Percentiles rank a stretch among this genome's conserved stretches.
Evolutionary conservation across 2,113 vertebrate genomes (phyloP).

Genomic region (Brachypteracias leptosomus): DNA sequence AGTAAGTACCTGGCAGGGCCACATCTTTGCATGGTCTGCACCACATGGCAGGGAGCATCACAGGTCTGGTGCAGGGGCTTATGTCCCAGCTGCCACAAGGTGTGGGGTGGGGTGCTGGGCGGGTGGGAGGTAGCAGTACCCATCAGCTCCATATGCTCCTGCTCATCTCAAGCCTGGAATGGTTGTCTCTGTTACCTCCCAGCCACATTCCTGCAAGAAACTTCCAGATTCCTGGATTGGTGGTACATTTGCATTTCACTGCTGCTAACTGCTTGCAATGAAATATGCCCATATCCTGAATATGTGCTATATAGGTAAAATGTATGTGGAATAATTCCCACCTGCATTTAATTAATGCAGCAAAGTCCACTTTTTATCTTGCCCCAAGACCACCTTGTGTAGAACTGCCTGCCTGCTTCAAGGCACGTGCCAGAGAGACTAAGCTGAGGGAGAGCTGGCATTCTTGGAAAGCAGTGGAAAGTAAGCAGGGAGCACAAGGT

Average conservation of each 20-base stretch:
- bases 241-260: not conserved
- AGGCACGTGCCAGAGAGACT: not conserved
- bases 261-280: not conserved
- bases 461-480: not conserved
- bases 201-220: not conserved
- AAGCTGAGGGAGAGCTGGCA: not conserved
- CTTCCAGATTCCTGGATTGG: not conserved
- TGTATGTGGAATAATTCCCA: not conserved
- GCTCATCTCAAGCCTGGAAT: rapidly evolving
- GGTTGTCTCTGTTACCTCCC: not conserved
- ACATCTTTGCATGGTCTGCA: not conserved
- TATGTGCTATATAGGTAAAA: not conserved
- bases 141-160: rapidly evolving
- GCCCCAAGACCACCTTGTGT: not conserved
- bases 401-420: not conserved
- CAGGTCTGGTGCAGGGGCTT: rapidly evolving
- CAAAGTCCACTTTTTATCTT: not conserved
- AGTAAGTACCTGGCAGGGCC: conserved; percentile 72
- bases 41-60: rapidly evolving
- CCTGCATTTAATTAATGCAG: not conserved
- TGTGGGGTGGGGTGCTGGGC: not conserved
- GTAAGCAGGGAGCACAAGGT: not conserved
- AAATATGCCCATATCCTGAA: not conserved
- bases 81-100: not conserved
- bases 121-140: not conserved